Percentiles rank a stretch among this genome's conserved stretches.
These are phyloP conservation scores for Heliocidaris erythrogramma DNA, from an alignment of 35 echinoderm and acorn worm species.

Conservation along the genomic window DNA sequence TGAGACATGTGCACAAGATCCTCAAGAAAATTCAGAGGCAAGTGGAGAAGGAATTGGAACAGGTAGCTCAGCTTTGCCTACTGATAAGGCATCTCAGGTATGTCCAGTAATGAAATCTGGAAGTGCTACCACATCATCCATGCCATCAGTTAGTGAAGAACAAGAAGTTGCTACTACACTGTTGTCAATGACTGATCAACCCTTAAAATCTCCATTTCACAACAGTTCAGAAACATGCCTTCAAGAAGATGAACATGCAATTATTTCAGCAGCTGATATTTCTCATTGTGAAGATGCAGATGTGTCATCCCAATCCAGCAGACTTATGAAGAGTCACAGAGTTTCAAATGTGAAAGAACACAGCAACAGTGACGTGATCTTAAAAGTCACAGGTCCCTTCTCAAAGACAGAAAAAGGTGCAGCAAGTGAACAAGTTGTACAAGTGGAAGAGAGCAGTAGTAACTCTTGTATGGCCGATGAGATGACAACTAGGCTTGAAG, in stretches of 20 bases:
- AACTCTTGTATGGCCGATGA: background rate
- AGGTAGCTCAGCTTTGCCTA: background rate
- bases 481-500: background rate
- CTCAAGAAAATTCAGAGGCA: background rate
- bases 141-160: background rate
- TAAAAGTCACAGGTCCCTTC: background rate
- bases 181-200: constrained; percentile 34
- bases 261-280: background rate
- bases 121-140: background rate
- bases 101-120: background rate
- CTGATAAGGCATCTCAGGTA: background rate
- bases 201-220: background rate
- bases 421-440: background rate
- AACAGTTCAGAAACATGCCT: background rate
- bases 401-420: background rate
- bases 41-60: background rate
- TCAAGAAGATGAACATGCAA: background rate
- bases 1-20: background rate
- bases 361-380: background rate
- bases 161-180: constrained; percentile 30
- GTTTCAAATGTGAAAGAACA: background rate
- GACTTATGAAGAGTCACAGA: background rate
- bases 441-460: background rate
- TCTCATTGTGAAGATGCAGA: background rate
- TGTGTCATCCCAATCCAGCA: background rate